phyloP scores from a whole-genome alignment of 2,888 invertebrate genomes.

The Leucophenga maculata region DNA sequence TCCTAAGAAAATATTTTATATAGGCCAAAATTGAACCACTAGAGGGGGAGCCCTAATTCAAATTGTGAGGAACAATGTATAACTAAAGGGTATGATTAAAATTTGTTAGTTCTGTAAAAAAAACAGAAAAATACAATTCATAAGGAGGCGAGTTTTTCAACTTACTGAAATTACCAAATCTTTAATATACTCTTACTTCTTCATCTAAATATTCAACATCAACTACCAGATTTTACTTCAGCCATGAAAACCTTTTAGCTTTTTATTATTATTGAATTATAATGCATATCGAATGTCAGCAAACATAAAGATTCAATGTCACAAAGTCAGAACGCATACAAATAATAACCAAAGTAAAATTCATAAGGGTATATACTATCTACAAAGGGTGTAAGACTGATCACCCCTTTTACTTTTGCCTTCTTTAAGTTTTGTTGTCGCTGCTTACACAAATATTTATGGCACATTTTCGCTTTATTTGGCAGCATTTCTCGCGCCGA shows the following conservation, averaged over 20 bases:
- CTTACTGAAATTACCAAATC: no score
- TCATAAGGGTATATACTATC: not conserved
- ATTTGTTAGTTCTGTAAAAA: no score
- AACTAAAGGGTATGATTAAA: no score
- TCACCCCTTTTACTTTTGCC: not conserved
- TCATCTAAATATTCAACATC: constrained; percentile 39
- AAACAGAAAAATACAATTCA: no score
- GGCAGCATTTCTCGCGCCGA: constrained; percentile 8
- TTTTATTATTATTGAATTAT: constrained; percentile 70
- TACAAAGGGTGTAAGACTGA: constrained; percentile 2
- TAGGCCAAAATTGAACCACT: no score
- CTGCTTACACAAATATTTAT: constrained; percentile 42
- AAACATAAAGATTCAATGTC: constrained; percentile 61
- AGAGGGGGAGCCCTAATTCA: no score
- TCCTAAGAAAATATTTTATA: no score
- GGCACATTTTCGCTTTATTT: constrained; percentile 51
- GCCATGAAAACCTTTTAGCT: constrained; percentile 27
- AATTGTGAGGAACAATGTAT: no score
- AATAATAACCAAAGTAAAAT: constrained; percentile 22
- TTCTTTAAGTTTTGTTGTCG: constrained; percentile 28
- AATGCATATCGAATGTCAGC: constrained; percentile 65
- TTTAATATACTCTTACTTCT: no score
- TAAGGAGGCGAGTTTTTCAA: no score
- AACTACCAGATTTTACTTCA: constrained; percentile 41
- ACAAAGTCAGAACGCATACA: constrained; percentile 49